A percentile compares a stretch with the other conserved stretches of the same genome.
These are phyloP conservation scores for Athetis lepigone DNA, from an alignment of 2,888 invertebrate species.

Conservation along the genomic window DNA sequence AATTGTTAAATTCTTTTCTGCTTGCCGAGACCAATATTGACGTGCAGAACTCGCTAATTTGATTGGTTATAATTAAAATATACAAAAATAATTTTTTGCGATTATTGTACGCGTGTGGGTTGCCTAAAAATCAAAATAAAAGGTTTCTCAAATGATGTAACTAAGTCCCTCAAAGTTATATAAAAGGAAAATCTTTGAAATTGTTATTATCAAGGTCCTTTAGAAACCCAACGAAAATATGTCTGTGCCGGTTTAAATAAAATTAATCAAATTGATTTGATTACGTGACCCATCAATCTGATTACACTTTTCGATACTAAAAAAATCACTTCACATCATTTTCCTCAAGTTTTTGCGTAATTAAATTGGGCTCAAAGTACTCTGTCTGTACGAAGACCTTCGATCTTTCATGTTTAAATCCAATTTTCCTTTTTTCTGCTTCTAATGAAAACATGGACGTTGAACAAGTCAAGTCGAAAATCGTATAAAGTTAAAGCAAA, in stretches of 20 bases:
- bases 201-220: not conserved
- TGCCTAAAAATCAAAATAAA: too few relatives aligned
- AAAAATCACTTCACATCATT: slow-evolving; percentile 57
- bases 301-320: slow-evolving; percentile 26
- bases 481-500: slow-evolving; percentile 74
- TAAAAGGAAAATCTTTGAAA: not conserved
- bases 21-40: too few relatives aligned
- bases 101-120: too few relatives aligned
- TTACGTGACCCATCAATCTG: slow-evolving; percentile 32
- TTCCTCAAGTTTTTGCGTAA: slow-evolving; percentile 70
- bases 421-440: slow-evolving; percentile 77
- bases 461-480: slow-evolving; percentile 80
- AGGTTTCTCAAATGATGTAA: too few relatives aligned
- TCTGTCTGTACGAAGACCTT: slow-evolving; percentile 65
- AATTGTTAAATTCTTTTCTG: too few relatives aligned
- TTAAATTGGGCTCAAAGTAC: slow-evolving; percentile 76
- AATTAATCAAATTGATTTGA: slow-evolving; percentile 23
- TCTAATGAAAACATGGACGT: slow-evolving; percentile 76
- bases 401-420: slow-evolving; percentile 80
- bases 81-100: too few relatives aligned
- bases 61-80: too few relatives aligned
- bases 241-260: not conserved
- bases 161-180: not conserved
- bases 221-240: slow-evolving; percentile 2
- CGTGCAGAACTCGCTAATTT: too few relatives aligned